Base-by-base conservation (phyloP, 1,140 invertebrate genomes). In the Drosophila ogumai region DNA sequence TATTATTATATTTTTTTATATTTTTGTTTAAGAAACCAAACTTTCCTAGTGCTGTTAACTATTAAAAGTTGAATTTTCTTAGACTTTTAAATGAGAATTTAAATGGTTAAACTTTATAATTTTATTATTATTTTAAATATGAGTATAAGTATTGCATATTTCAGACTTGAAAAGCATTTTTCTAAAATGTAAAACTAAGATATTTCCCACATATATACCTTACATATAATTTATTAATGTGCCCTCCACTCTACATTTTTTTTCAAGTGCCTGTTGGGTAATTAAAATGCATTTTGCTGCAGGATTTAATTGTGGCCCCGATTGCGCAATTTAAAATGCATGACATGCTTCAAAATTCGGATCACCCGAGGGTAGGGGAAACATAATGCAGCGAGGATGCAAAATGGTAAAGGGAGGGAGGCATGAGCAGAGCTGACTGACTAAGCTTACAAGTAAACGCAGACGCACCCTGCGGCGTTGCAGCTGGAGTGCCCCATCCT, bases 221-320 rank as follows among this genome's bases (percentile, higher is more conserved):
- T 3, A 25, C 3, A 13, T 34, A 0, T 2, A 22, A 9, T 15
- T 22, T 9, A 34, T 19, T 22, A 19, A 19, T 9, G 3, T 19
- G 34, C 31, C 7, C 13, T 36, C 9, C 6, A 54, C 3, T 22
- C 2, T n/a, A 9, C n/a, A 15, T 6, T 25, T 54, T 46, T 38
- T 31, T 38, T 2, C 41, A 17, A 61, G 17, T 38, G 44, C 15
- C 40, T 38, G 7, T 5, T 4, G 65, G 52, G 40, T 74, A 81
- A 85, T 85, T 85, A 74, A 85, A 85, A 85, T 50, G 56, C 81
- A 61, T 56, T 75, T 54, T 55, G 40, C 64, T 54, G 50, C 61
- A 52, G 64, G 34, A 61, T 59, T 75, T 69, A 77, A 75, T 80
- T 72, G 73, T 61, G 43, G n/a, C 50, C 65, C 19, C 28, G 25